Evolutionary conservation across 1,140 invertebrate genomes (phyloP).

Genomic region (Temnothorax longispinosus): DNA sequence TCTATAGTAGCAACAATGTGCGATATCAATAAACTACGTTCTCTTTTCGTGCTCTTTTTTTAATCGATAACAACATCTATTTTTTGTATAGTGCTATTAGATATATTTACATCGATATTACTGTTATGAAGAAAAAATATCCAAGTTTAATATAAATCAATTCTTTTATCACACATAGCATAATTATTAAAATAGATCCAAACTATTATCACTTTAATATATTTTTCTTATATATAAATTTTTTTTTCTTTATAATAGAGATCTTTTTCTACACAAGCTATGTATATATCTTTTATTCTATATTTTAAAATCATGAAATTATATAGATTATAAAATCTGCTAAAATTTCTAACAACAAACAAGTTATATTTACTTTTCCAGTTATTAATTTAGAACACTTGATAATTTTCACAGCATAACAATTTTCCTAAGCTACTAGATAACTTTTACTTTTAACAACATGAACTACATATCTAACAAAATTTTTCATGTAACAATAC

Average conservation of each 20-base stretch:
- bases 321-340: neutral
- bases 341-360: slow-evolving; percentile 17
- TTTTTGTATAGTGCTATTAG: neutral
- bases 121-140: too few species aligned
- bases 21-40: neutral
- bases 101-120: too few species aligned
- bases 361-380: neutral
- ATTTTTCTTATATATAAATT: neutral
- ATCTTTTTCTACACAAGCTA: neutral
- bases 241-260: neutral
- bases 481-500: slow-evolving; percentile 44
- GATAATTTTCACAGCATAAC: neutral
- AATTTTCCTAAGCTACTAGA: slow-evolving; percentile 2
- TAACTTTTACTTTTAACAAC: slow-evolving; percentile 11
- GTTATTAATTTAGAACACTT: slow-evolving; percentile 22
- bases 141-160: neutral
- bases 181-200: neutral
- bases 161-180: neutral
- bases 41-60: neutral
- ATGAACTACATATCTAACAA: neutral
- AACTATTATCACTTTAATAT: neutral
- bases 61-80: neutral
- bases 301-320: neutral
- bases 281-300: neutral
- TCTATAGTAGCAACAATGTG: neutral